Base-by-base conservation (phyloP, 1,140 invertebrate genomes). In the Leptonema lineaticorne region DNA sequence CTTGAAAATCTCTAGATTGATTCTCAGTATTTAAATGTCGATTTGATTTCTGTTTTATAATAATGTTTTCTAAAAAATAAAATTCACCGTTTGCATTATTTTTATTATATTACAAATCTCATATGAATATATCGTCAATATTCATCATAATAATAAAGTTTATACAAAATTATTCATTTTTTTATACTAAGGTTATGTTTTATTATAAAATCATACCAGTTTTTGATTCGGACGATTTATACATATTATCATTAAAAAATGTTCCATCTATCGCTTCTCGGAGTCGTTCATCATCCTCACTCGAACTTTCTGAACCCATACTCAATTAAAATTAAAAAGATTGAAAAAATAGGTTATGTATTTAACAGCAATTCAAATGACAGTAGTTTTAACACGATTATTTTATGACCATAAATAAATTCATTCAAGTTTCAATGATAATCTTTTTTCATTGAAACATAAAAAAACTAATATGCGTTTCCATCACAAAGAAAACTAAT, bases 1-100 rank as follows among this genome's bases (percentile, higher is more conserved):
- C 68, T 45, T 68, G 29, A 18, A 73, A 53, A 29, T 73, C 71
- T 4, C 48, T 56, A 14, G 57, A 48, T 46, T 68, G 59, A 33
- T 69, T 63, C 18, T 73, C 68, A 29, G 30, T 50, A n/a, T 26
- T 29, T 11, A 73, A 48, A 41, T 68, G 50, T 16, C 65, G 65
- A 24, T 73, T 68, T 2, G 71, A 73, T 62, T 73, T 73, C 16
- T 22, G 5, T 26, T 18, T 37, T 4, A 6, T 24, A 20, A 2
- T 60, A 37, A 45, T 26, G 4, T n/a, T 46, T 45, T 63, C 59
- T 63, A n/a, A 16, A 63, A 63, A 62, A 62, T 16, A 41, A 27
- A 50, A 29, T 6, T 56, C 16, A 56, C 22, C 4, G 16, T 56
- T 7, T 8, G 18, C 11, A 50, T 4, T 48, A 48, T 16, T 6